Base-by-base conservation (phyloP, 1,140 invertebrate species). In the Trissolcus basalis region DNA sequence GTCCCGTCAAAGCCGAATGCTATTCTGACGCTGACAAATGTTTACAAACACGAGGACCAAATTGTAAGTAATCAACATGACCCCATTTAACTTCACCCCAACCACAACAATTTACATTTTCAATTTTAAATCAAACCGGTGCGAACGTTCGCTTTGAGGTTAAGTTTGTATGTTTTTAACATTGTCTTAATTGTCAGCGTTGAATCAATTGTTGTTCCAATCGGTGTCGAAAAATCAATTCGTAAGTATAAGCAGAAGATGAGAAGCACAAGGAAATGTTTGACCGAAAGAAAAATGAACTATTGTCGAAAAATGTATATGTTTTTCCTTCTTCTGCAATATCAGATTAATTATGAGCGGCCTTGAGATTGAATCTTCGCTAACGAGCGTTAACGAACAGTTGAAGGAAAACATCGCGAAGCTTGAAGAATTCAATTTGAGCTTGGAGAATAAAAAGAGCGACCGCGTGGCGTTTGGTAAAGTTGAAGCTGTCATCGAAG, bases 401-500 rank as follows among this genome's bases (percentile, higher is more conserved):
- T 36, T 54, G 33, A 27, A 36, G 36, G 50, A 54, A 36, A 19
- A 53, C 13, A 32, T 54, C 12, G 14, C 11, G 9, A 45, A 64
- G 48, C 13, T 64, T 14, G 43, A 39, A 6, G 32, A 53, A 33
- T 45, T 47, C n/a, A 35, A 33, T 1, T 44, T 61, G 32, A 54
- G 11, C 36, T 16, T 10, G 12, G 39, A 16, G 10, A 39, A 49
- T 27, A 19, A 49, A 41, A 36, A 3, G 13, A 44, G 43, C 35
- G 19, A 50, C 8, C 19, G 39, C 9, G 39, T 12, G n/a, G 19
- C 7, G 0, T 13, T 56, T 12, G 53, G 63, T 0, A 33, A 50
- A 49, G 27, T 56, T 6, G 51, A 55, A 35, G 35, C 53, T 19
- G 13, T 65, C 4, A 65, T 65, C 11, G 13, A 65, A 7, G 32